phyloP scores from a whole-genome alignment of 2,888 invertebrate genomes.

The Lottia scabra region DNA sequence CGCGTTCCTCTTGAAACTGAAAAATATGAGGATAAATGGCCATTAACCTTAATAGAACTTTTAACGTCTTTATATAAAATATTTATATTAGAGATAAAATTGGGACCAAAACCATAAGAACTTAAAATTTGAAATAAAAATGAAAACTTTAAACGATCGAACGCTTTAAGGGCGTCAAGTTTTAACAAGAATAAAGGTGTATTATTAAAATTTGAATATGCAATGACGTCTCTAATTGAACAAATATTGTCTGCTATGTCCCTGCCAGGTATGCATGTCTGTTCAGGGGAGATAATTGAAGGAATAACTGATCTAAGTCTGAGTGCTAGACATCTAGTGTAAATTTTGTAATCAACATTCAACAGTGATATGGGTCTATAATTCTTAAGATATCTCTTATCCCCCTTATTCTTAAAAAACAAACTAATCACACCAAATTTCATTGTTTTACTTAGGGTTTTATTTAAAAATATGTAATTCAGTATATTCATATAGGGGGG shows the following conservation, averaged over 20 bases:
- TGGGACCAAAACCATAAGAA: neutral
- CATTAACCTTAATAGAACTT: conserved; percentile 34
- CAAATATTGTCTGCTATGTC: conserved; percentile 40
- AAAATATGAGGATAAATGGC: conserved; percentile 4
- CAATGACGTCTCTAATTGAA: conserved; percentile 31
- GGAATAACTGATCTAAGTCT: conserved; percentile 27
- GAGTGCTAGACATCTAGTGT: conserved; percentile 37
- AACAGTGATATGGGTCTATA: conserved; percentile 40
- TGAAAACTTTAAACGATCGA: conserved; percentile 36
- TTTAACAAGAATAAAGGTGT: conserved; percentile 28
- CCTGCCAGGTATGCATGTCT: conserved; percentile 39
- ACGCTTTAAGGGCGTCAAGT: conserved; percentile 44
- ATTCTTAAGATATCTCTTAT: conserved; percentile 29
- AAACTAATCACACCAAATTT: conserved; percentile 25
- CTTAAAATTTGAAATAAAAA: conserved; percentile 27
- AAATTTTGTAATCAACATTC: conserved; percentile 39
- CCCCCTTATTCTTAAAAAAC: conserved; percentile 34
- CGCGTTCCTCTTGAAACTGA: neutral
- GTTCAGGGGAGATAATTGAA: conserved; percentile 30
- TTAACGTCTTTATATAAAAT: conserved; percentile 14
- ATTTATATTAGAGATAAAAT: conserved; percentile 8
- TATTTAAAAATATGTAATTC: conserved; percentile 18
- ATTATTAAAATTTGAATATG: conserved; percentile 35
- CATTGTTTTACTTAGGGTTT: conserved; percentile 19
- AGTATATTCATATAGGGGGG: conserved; percentile 19